Percentiles rank a stretch among this genome's conserved stretches.
Conservation (phyloP, 2,797 vertebrate species). For the Fringilla coelebs region DNA sequence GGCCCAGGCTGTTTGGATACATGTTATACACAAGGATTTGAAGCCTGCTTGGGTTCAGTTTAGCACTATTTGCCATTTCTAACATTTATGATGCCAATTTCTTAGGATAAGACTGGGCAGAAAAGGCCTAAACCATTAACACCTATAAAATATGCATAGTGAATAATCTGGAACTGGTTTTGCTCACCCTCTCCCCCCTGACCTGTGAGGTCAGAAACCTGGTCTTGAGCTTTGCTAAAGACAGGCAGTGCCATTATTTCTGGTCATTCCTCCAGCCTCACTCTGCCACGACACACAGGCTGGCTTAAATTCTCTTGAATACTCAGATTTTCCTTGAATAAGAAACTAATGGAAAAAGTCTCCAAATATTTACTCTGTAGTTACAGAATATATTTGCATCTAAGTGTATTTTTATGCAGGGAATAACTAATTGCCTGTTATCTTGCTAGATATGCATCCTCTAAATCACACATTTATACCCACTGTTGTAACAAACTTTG, state of each 20-base stretch:
- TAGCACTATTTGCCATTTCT: background rate
- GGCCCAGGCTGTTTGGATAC: background rate
- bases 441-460: background rate
- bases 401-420: background rate
- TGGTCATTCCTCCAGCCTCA: background rate
- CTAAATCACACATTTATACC: background rate
- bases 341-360: background rate
- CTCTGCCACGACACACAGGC: background rate
- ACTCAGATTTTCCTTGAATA: background rate
- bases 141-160: background rate
- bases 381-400: background rate
- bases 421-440: background rate
- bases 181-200: accelerated
- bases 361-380: background rate
- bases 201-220: background rate
- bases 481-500: background rate
- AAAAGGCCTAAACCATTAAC: background rate
- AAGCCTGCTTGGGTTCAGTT: background rate
- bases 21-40: background rate
- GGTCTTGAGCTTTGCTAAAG: background rate
- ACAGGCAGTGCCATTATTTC: background rate
- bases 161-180: background rate
- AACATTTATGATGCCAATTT: background rate
- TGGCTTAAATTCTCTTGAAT: background rate
- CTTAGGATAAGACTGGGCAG: background rate